Percentiles rank a stretch among this genome's conserved stretches.
phyloP scores from a whole-genome alignment of 2,113 vertebrate species.

The Hippocampus abdominalis region DNA sequence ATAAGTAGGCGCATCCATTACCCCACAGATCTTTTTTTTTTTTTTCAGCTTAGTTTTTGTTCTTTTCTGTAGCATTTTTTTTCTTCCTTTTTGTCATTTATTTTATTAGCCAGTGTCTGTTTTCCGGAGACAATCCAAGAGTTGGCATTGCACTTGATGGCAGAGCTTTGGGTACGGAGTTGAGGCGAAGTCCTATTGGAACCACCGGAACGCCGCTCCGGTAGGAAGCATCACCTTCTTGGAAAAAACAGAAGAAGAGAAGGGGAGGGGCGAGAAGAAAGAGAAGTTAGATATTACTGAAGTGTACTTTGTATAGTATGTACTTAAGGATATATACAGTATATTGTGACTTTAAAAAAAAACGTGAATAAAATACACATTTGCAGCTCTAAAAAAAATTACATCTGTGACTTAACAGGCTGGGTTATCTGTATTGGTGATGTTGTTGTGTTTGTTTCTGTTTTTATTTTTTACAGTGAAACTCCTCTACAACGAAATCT shows the following conservation, averaged over 20 bases:
- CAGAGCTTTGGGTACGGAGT: constrained; percentile 86
- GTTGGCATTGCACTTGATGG: constrained; percentile 98
- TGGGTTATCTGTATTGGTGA: too few species aligned
- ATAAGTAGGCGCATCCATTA: constrained; percentile 97
- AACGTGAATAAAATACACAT: too few species aligned
- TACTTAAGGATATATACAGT: neutral
- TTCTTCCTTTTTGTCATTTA: constrained; percentile 54
- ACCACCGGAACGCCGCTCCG: constrained; percentile 97
- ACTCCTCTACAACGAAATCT: too few species aligned
- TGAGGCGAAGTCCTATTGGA: constrained; percentile 88
- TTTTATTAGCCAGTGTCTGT: constrained; percentile 90
- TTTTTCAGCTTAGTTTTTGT: constrained; percentile 39
- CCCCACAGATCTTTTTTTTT: constrained; percentile 65
- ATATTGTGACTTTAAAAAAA: neutral
- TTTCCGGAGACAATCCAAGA: constrained; percentile 89
- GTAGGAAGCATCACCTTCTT: constrained; percentile 99
- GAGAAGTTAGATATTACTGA: constrained; percentile 31
- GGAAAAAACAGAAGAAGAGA: constrained; percentile 69
- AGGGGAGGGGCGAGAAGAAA: neutral
- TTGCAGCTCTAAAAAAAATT: too few species aligned
- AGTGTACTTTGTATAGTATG: neutral
- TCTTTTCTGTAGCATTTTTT: constrained; percentile 36
- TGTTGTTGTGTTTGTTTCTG: too few species aligned
- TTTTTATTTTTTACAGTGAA: too few species aligned
- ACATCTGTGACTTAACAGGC: too few species aligned